Evolutionary conservation across 1,140 invertebrate species (phyloP).

Genomic region (Eurosta solidaginis): DNA sequence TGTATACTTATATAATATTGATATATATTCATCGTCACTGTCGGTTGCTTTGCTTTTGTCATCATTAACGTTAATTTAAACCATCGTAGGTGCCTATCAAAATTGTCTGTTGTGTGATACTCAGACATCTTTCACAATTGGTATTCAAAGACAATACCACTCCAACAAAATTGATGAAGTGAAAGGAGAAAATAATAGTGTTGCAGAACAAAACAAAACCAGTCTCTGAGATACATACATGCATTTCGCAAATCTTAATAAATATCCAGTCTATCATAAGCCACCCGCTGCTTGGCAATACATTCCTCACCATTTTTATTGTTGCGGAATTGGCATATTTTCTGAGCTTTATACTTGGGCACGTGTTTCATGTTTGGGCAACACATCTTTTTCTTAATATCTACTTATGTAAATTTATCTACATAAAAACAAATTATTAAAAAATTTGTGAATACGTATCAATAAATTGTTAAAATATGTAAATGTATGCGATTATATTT

Average conservation of each 20-base stretch:
- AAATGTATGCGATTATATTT: neutral
- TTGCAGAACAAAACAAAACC: too few relatives aligned
- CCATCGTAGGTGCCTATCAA: neutral
- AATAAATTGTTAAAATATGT: neutral
- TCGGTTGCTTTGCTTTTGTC: neutral
- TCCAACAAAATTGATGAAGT: too few relatives aligned
- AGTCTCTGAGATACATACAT: too few relatives aligned
- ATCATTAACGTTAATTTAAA: neutral
- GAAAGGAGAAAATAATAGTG: too few relatives aligned
- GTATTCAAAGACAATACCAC: neutral
- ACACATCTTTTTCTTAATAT: neutral
- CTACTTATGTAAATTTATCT: neutral
- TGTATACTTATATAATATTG: too few relatives aligned
- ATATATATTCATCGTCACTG: neutral
- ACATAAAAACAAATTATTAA: neutral
- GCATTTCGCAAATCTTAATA: too few relatives aligned
- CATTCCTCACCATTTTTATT: neutral
- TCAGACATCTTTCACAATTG: neutral
- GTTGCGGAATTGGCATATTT: neutral
- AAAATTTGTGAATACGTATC: neutral
- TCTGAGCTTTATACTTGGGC: neutral
- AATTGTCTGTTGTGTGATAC: neutral
- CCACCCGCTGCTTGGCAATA: neutral
- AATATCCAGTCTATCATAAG: too few relatives aligned
- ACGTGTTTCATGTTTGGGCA: neutral